phyloP scores from a whole-genome alignment of 2,797 vertebrate species.

The Pitangus sulphuratus region DNA sequence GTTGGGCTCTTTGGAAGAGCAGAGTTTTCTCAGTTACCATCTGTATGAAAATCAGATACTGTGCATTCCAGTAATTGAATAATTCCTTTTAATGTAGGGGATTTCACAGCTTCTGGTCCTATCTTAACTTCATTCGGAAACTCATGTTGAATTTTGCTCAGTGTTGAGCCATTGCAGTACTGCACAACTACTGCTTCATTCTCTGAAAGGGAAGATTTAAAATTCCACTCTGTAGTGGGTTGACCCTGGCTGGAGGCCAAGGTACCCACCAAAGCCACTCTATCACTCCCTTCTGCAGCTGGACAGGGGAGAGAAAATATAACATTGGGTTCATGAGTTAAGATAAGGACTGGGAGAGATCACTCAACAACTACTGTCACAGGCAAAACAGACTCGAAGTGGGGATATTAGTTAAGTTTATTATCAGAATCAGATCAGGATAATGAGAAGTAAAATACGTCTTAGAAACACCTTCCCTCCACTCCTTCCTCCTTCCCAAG shows the following conservation, averaged over 20 bases:
- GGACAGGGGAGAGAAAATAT: background rate
- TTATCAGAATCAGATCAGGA: background rate
- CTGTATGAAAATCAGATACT: background rate
- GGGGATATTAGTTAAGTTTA: background rate
- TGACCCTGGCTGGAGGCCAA: background rate
- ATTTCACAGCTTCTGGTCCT: background rate
- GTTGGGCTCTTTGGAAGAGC: background rate
- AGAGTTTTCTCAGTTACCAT: background rate
- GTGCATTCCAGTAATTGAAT: background rate
- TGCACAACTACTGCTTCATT: background rate
- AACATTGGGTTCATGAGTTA: background rate
- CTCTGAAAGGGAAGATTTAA: background rate
- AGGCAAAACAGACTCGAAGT: background rate
- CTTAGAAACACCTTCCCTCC: background rate
- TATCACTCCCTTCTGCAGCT: background rate
- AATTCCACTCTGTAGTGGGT: background rate
- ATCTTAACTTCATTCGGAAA: background rate
- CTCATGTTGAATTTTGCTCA: background rate
- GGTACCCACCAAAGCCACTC: background rate
- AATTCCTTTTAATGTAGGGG: background rate
- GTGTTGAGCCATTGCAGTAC: fast-evolving
- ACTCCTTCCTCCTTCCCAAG: background rate
- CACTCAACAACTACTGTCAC: background rate
- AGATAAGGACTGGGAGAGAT: background rate
- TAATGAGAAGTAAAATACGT: background rate